Conservation (phyloP, 1,140 invertebrate genomes). For the Sitophilus oryzae region DNA sequence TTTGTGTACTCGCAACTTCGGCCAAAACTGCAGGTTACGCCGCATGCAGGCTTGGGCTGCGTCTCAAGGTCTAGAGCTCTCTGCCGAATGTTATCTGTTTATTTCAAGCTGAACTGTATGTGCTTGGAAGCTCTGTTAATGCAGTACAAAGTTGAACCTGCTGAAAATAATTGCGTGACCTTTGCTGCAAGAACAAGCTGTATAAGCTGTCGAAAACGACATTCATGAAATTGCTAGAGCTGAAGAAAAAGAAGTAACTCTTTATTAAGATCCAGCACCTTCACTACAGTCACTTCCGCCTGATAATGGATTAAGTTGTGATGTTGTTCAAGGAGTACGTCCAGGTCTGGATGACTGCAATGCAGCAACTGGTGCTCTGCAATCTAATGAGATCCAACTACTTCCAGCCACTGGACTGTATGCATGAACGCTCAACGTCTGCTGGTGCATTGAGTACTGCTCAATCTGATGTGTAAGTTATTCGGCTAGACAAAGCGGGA, state of each 20-base stretch:
- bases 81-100: constrained; percentile 96
- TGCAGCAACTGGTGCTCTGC: constrained; percentile 90
- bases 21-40: constrained; percentile 73
- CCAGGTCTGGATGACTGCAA: too few relatives aligned
- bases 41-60: constrained; percentile 90
- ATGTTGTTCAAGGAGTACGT: too few relatives aligned
- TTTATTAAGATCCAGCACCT: constrained; percentile 77
- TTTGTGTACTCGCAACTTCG: constrained; percentile 61
- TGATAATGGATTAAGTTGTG: too few relatives aligned
- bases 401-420: constrained; percentile 89
- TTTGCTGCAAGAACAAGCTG: constrained; percentile 56
- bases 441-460: constrained; percentile 45
- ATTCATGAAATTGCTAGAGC: constrained; percentile 86
- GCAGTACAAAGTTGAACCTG: constrained; percentile 62
- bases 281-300: too few relatives aligned
- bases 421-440: constrained; percentile 68
- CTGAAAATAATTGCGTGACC: constrained; percentile 48
- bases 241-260: constrained; percentile 75
- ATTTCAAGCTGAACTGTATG: constrained; percentile 95
- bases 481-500: constrained; percentile 83
- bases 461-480: constrained; percentile 56
- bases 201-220: constrained; percentile 81
- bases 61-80: constrained; percentile 92
- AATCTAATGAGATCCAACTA: constrained; percentile 96
- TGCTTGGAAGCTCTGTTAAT: constrained; percentile 83